Evolutionary conservation across 2,888 invertebrate species (phyloP).

Genomic region (Pachydiplax longipennis): DNA sequence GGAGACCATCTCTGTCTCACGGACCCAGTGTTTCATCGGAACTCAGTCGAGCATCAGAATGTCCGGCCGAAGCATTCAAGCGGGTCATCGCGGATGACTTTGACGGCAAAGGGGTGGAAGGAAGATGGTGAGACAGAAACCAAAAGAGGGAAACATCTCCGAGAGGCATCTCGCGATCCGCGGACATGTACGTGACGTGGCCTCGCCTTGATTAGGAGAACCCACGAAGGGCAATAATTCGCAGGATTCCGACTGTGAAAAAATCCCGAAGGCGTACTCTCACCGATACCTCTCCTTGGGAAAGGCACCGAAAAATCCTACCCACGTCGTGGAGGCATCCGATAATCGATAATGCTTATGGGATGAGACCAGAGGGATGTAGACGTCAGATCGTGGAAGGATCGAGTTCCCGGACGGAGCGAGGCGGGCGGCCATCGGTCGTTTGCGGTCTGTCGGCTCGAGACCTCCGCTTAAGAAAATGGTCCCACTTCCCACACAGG

Average conservation of each 20-base stretch:
- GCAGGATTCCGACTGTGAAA: neutral
- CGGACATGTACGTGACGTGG: neutral
- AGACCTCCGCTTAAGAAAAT: neutral
- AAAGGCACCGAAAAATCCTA: neutral
- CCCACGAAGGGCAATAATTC: neutral
- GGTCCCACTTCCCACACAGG: neutral
- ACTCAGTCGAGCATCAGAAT: slow-evolving; percentile 28
- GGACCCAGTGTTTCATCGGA: neutral
- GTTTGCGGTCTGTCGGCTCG: neutral
- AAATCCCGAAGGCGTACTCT: neutral
- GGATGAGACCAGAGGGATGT: neutral
- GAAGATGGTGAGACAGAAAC: neutral
- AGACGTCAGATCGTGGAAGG: neutral
- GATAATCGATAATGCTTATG: neutral
- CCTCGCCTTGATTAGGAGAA: neutral
- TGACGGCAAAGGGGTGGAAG: neutral
- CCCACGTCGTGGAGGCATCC: neutral
- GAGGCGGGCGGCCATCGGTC: neutral
- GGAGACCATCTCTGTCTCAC: neutral
- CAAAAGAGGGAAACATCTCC: neutral
- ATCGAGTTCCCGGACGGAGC: neutral
- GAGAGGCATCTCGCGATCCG: neutral
- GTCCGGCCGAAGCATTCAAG: slow-evolving; percentile 10
- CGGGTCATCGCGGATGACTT: slow-evolving; percentile 25
- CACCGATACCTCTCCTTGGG: neutral